Evolutionary conservation across 2,113 vertebrate genomes (phyloP), one percentile per base, ranked within the genome.

Genomic region (Peromyscus leucopus): DNA sequence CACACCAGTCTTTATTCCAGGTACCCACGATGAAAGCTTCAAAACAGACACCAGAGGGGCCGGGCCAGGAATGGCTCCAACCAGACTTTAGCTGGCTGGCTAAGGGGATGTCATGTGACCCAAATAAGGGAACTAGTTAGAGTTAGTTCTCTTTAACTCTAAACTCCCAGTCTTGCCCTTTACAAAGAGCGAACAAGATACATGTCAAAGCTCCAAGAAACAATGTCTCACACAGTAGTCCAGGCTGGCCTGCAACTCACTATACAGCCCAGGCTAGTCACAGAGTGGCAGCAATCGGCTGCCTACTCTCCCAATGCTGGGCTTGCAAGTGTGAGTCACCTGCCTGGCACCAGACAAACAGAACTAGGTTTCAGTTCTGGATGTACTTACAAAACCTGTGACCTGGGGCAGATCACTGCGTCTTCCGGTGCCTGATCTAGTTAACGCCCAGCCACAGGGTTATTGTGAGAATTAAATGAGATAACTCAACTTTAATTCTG

Each of bases 401-500:
- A 89, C 89, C 88, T 76, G 13, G 19, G 89, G 89, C 82, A 89
- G 95, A 84, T 95, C 72, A 86, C 57, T 79, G 87, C 57, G 75
- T 16, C 26, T 31, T 76, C 89, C 22, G 90, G 63, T 80, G 19
- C 22, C 71, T 82, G 89, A 55, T 75, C 85, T 72, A 90, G 88
- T 91, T 91, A 89, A 86, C n/a, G 22, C 21, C 65, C 57, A 91
- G 57, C 74, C 55, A 90, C 33, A n/a, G 57, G 12, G 31, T 69
- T 93, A 91, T 63, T 93, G 74, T 74, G n/a, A 89, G 67, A 91
- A 94, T 83, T 75, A 89, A 89, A 76, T 94, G 59, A 93, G 90
- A 89, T 74, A 93, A 87, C 15, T 17, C 90, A 92, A 85, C 42
- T 67, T 95, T 57, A 93, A 89, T 86, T 39, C 65, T 91, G 95